Percentiles rank a stretch among this genome's conserved stretches.
phyloP scores from a whole-genome alignment of 2,797 vertebrate genomes.

The Myotis vivesi region DNA sequence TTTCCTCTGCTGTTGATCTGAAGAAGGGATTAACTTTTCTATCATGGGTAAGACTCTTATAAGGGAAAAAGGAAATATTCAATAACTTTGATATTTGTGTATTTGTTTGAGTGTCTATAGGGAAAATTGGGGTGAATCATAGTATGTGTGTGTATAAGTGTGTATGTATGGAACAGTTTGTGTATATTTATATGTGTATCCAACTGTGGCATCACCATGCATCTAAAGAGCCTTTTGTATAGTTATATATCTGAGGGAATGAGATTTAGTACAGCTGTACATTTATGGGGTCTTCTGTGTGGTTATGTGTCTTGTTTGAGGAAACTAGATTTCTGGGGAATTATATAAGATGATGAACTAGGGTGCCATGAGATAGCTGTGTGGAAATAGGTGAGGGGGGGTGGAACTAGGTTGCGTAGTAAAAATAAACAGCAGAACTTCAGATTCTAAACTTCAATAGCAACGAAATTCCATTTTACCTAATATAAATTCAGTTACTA shows the following conservation, averaged over 20 bases:
- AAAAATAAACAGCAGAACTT: neutral
- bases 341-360: neutral
- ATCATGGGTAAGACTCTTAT: neutral
- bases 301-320: neutral
- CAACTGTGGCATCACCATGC: neutral
- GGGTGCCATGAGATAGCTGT: neutral
- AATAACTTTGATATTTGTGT: neutral
- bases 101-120: neutral
- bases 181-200: neutral
- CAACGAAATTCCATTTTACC: neutral
- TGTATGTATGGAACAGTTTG: neutral
- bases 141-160: neutral
- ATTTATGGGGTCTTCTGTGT: neutral
- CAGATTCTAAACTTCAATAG: neutral
- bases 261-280: neutral
- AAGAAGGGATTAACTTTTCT: neutral
- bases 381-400: neutral
- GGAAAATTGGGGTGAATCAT: neutral
- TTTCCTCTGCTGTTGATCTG: neutral
- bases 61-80: neutral
- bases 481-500: conserved; percentile 36
- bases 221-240: neutral
- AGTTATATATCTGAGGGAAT: neutral
- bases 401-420: fast-evolving
- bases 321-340: neutral